Percentiles rank a stretch among this genome's conserved stretches.
phyloP scores from a whole-genome alignment of 2,888 invertebrate genomes.

The Magallana nippona region DNA sequence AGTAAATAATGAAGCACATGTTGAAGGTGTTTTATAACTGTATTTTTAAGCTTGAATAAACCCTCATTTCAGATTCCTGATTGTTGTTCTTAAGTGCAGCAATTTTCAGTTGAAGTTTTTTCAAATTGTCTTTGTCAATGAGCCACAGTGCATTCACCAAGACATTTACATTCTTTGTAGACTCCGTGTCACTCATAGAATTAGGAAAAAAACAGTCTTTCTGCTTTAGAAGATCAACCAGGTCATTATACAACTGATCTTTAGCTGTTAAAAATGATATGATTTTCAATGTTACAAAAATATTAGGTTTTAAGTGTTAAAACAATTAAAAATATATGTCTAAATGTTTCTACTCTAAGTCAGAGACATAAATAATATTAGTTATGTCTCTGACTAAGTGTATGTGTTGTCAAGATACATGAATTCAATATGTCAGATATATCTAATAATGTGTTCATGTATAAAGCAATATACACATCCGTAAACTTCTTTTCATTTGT shows the following conservation, averaged over 20 bases:
- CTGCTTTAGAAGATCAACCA: not conserved
- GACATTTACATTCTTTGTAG: not conserved
- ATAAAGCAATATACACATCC: not conserved
- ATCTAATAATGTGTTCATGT: too few relatives aligned
- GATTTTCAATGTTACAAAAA: too few relatives aligned
- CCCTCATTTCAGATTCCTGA: not conserved
- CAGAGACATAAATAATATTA: too few relatives aligned
- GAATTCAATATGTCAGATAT: too few relatives aligned
- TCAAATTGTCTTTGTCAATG: slow-evolving; percentile 9
- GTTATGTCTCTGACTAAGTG: too few relatives aligned
- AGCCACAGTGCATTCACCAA: not conserved
- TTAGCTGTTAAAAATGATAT: not conserved
- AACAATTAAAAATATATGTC: too few relatives aligned
- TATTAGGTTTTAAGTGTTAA: too few relatives aligned
- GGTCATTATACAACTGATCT: not conserved
- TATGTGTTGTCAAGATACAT: too few relatives aligned
- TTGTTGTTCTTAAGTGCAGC: not conserved
- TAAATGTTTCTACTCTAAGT: too few relatives aligned
- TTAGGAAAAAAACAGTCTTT: not conserved
- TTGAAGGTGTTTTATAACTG: not conserved
- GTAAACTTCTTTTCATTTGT: not conserved
- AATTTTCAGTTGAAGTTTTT: not conserved
- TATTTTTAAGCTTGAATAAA: slow-evolving; percentile 7
- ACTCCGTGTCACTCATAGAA: not conserved
- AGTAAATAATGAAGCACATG: not conserved